Conservation (phyloP, 2,113 vertebrate species). For the Catharus minimus region DNA sequence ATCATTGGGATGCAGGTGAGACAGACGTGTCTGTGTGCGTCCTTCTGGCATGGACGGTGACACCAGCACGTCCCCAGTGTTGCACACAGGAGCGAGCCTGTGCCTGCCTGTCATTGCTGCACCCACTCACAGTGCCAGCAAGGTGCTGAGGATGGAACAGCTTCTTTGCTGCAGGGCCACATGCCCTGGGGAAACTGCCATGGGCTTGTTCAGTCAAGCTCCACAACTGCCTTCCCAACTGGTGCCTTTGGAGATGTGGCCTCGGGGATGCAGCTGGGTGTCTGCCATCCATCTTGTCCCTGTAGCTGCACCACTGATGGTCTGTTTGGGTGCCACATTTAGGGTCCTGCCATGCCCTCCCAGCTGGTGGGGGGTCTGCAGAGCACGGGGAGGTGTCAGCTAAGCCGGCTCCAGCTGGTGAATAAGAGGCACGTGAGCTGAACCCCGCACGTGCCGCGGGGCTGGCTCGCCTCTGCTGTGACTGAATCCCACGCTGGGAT, state of each 20-base stretch:
- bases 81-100: background rate
- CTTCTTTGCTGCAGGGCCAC: background rate
- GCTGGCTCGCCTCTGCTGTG: background rate
- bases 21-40: background rate
- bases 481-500: slow-evolving; percentile 14
- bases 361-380: background rate
- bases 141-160: background rate
- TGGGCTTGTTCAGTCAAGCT: background rate
- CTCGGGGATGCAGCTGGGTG: background rate
- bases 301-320: rapidly evolving
- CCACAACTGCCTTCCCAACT: background rate
- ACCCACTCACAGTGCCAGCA: rapidly evolving
- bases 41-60: background rate
- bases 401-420: background rate
- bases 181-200: background rate
- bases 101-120: background rate
- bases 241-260: background rate
- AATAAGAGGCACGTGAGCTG: background rate
- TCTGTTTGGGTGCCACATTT: background rate
- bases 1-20: slow-evolving; percentile 99
- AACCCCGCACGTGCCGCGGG: rapidly evolving
- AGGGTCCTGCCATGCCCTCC: background rate
- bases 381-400: background rate
- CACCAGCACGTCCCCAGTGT: background rate
- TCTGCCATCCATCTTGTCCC: rapidly evolving